Evolutionary conservation across 2,797 vertebrate species (phyloP).

Genomic region (Calcarius lapponicus): DNA sequence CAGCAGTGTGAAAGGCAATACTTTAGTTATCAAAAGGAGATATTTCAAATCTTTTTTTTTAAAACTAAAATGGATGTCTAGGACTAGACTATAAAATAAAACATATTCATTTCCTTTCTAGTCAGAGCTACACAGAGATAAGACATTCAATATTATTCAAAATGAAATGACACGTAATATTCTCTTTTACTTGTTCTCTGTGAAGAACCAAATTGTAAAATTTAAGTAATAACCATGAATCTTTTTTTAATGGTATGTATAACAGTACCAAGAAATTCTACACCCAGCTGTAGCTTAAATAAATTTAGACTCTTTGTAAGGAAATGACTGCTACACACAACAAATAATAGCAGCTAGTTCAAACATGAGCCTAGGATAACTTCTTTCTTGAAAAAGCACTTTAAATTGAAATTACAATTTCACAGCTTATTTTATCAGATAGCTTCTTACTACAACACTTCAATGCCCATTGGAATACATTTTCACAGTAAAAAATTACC

Average conservation of each 20-base stretch:
- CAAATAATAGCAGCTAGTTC: conserved; percentile 8
- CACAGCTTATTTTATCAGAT: conserved; percentile 12
- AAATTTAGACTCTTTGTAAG: background rate
- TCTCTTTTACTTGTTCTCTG: background rate
- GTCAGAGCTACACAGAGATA: background rate
- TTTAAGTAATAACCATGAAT: background rate
- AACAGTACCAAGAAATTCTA: background rate
- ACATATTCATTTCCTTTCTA: background rate
- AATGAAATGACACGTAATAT: background rate
- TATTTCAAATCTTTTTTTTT: background rate
- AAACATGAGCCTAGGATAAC: background rate
- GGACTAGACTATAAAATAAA: background rate
- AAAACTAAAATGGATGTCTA: background rate
- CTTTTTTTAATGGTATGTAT: background rate
- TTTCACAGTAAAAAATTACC: background rate
- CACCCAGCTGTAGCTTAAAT: background rate
- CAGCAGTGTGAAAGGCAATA: background rate
- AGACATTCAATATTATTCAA: background rate
- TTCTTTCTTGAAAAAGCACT: conserved; percentile 8
- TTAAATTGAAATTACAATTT: conserved; percentile 33
- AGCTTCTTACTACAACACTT: background rate
- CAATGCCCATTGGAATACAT: background rate
- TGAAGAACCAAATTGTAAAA: background rate
- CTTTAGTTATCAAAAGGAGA: background rate
- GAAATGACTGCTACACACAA: background rate